Evolutionary conservation across 2,113 vertebrate genomes (phyloP), one percentile per base, ranked within the genome.

Genomic region (Triplophysa dalaica): DNA sequence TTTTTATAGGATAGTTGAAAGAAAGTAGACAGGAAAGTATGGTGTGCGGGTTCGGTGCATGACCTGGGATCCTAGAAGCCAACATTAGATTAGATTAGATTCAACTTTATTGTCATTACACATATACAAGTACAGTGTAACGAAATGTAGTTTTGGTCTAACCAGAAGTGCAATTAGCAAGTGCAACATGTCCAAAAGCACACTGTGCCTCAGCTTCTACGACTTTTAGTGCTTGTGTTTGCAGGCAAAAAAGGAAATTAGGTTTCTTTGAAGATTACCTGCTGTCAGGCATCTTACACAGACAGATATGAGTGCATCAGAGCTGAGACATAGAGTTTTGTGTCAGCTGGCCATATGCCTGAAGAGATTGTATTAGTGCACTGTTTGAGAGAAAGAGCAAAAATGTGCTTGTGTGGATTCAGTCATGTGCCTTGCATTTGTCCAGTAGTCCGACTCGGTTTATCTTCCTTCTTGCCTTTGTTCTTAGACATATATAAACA

Each of bases 381-480:
- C 19, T 43, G 56, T 74, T 54, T 76, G 48, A 24, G 7, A 21
- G 62, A 33, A 26, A 45, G 26, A 65, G 61, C 50, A 61, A 54
- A 62, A 75, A 65, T 4, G 45, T 76, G 24, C 24, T 61, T 74
- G 13, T 74, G 29, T 61, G 52, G 8, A 6, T 7, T 7, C 26
- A 50, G 62, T 76, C 74, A 65, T 38, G 74, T 65, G 43, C 17
- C 43, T 76, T 64, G 24, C 74, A 52, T 76, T 50, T 52, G 19
- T 65, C 45, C 74, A 65, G 33, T 65, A 17, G 62, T 54, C 62
- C 52, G 24, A 65, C 45, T 65, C 17, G 11, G 11, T 77, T 50
- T 54, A n/a, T 21, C 45, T 62, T 61, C 68, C n/a, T 43, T 29
- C 24, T 38, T 38, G 33, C 33, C 5, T 38, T 38, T 7, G 6